Conservation (phyloP, 2,797 vertebrate species). For the Lagocephalus sceleratus region DNA sequence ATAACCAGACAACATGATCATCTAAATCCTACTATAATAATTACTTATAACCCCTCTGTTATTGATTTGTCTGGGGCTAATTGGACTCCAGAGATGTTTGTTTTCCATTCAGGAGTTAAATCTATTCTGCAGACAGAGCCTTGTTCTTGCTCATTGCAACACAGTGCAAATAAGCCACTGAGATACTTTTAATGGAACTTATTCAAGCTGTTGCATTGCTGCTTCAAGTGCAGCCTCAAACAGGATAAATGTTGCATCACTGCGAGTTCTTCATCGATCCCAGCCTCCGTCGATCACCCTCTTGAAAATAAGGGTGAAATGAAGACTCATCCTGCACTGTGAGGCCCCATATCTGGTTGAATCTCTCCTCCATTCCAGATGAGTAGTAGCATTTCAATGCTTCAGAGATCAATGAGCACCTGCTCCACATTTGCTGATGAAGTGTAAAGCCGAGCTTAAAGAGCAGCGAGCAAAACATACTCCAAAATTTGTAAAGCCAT, state of each 20-base stretch:
- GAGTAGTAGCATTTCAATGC: background rate
- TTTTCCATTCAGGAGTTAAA: constrained; percentile 4
- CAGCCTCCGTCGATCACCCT: background rate
- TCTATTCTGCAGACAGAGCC: constrained; percentile 11
- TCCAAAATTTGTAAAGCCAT: constrained; percentile 8
- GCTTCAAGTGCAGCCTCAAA: constrained; percentile 17
- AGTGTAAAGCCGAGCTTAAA: background rate
- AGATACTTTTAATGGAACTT: no score
- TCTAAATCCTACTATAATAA: constrained; percentile 8
- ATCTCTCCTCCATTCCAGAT: constrained; percentile 5
- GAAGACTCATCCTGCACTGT: constrained; percentile 5
- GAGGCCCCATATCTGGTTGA: background rate
- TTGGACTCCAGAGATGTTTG: constrained; percentile 26
- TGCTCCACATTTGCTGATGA: background rate
- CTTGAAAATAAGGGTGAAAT: constrained; percentile 3
- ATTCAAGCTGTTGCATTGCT: background rate
- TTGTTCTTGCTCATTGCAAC: constrained; percentile 10
- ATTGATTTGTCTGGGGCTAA: constrained; percentile 19
- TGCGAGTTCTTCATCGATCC: constrained; percentile 4
- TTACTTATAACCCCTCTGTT: constrained; percentile 5
- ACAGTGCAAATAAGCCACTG: no score
- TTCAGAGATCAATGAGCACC: background rate
- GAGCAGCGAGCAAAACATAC: constrained; percentile 9
- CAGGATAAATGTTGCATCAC: constrained; percentile 12
- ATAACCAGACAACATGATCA: constrained; percentile 13